Evolutionary conservation across 1,140 invertebrate genomes (phyloP).

Genomic region (Pararge aegeria): DNA sequence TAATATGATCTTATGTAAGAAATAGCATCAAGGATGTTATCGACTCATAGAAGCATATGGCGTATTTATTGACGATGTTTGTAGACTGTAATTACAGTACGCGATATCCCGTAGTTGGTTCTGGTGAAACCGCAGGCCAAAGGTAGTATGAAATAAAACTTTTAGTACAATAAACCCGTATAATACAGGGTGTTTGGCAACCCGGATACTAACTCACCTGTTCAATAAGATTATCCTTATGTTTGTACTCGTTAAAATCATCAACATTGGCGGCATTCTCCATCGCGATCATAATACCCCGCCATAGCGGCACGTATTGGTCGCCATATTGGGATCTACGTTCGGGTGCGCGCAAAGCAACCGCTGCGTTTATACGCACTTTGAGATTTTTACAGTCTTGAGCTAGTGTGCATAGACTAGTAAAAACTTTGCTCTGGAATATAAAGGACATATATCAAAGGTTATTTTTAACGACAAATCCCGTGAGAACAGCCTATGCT

Average conservation of each 20-base stretch:
- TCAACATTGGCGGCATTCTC: constrained; percentile 87
- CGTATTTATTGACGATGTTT: too few species aligned
- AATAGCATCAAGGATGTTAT: too few species aligned
- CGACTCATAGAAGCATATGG: too few species aligned
- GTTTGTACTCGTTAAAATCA: constrained; percentile 89
- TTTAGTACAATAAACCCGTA: too few species aligned
- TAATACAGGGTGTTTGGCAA: too few species aligned
- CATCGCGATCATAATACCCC: constrained; percentile 84
- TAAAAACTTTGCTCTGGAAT: constrained; percentile 68
- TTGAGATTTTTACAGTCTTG: constrained; percentile 83
- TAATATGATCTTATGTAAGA: too few species aligned
- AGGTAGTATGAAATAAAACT: too few species aligned
- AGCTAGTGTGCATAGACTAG: constrained; percentile 72
- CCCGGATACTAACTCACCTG: constrained; percentile 58
- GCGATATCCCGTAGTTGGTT: too few species aligned
- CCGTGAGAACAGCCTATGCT: too few species aligned
- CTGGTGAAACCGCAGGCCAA: too few species aligned
- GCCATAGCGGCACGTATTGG: constrained; percentile 84
- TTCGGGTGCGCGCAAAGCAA: constrained; percentile 84
- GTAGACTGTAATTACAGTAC: too few species aligned
- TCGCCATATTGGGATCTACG: constrained; percentile 81
- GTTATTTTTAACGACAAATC: too few species aligned
- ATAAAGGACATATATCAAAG: background rate
- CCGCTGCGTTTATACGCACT: constrained; percentile 89
- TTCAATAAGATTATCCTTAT: constrained; percentile 84